Percentiles rank a stretch among this genome's conserved stretches.
These are phyloP conservation scores for Dascillus cervinus DNA, from an alignment of 2,888 invertebrate species.

Conservation along the genomic window DNA sequence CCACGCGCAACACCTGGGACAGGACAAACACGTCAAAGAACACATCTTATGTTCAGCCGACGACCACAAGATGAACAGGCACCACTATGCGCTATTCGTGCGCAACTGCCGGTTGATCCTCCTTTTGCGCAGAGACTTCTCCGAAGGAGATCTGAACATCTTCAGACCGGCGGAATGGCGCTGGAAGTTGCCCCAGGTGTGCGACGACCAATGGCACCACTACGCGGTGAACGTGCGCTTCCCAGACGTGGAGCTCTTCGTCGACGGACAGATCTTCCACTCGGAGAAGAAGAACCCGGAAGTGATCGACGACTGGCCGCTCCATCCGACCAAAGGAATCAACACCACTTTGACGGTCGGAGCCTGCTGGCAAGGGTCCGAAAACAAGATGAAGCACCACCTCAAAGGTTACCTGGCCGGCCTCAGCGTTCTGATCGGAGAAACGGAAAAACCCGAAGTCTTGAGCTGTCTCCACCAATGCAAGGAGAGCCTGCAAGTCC, in stretches of 20 bases:
- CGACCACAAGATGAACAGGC: conserved; percentile 98
- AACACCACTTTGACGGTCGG: conserved; percentile 92
- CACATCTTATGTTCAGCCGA: conserved; percentile 96
- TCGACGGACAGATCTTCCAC: conserved; percentile 73
- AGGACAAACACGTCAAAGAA: conserved; percentile 89
- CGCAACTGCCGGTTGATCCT: conserved; percentile 95
- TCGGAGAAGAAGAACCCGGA: conserved; percentile 77
- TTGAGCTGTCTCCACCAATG: conserved; percentile 73
- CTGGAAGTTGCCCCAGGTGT: conserved; percentile 92
- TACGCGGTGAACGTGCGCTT: conserved; percentile 91
- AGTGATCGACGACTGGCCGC: conserved; percentile 98
- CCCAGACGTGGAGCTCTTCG: conserved; percentile 79
- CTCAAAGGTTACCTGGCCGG: conserved; percentile 86
- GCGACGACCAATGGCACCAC: conserved; percentile 99
- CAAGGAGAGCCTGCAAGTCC: conserved; percentile 72
- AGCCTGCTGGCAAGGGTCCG: conserved; percentile 97
- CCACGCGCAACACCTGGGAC: conserved; percentile 71
- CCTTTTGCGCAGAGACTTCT: conserved; percentile 80
- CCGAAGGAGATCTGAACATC: conserved; percentile 86
- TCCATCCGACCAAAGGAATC: conserved; percentile 90
- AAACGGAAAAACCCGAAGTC: conserved; percentile 65
- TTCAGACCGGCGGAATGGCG: conserved; percentile 98
- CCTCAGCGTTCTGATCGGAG: conserved; percentile 69
- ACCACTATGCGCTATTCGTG: conserved; percentile 95
- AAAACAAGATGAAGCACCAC: conserved; percentile 84